Evolutionary conservation across 2,888 invertebrate species (phyloP), one percentile per base, ranked within the genome.

Genomic region (Athalia cordata): DNA sequence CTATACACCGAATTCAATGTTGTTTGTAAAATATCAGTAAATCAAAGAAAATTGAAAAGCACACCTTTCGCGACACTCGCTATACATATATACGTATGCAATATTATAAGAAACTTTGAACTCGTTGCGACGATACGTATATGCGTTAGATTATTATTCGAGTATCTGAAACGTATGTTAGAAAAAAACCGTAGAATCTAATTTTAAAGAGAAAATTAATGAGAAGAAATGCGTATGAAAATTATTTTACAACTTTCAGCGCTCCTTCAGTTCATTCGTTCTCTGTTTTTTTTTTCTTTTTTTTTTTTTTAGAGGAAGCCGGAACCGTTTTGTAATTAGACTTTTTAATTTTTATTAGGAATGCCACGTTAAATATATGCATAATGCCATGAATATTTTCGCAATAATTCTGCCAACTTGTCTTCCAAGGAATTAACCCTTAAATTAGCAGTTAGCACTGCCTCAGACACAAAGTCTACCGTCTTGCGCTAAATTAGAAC

Each of bases 401-500:
- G 86, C 87, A 89, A 87, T 90, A 90, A 90, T 89, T 90, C 89
- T 90, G 88, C 89, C 89, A 90, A 90, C 89, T 90, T 90, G 90
- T 90, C 90, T 89, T 88, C 89, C 85, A 90, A 90, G 90, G 90
- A 90, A 90, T 90, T 90, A 90, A 90, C 90, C 90, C 90, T 89
- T 90, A 90, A 90, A 90, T 90, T 90, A 90, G 89, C 89, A 89
- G 90, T 89, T 89, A 89, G 89, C 89, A 86, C 86, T 84, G 86
- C 84, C 86, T 88, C 86, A 86, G 87, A 85, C 85, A 88, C 87
- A 88, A 89, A 89, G 88, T 89, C 89, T 86, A 85, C 84, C 87
- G 85, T 86, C 87, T 87, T 86, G 85, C 29, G 29, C 85, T 89
- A 89, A 90, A 89, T 90, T 90, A 88, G 87, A 88, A 85, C 85